Conservation (phyloP, 2,888 invertebrate species). For the Leptogaster cylindrica region DNA sequence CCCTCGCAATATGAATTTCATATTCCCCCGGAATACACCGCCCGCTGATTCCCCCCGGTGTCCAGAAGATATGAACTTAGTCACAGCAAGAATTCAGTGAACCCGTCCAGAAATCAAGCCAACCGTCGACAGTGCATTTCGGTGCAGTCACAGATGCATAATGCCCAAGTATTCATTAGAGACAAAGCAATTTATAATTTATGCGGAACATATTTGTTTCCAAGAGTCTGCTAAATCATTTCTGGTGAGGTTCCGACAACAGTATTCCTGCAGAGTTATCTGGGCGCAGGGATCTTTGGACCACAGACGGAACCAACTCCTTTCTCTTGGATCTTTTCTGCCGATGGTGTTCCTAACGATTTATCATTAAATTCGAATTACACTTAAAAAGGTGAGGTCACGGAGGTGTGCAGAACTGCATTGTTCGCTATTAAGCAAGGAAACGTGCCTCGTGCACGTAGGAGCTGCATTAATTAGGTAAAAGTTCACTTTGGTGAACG, state of each 20-base stretch:
- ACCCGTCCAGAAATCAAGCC: neutral
- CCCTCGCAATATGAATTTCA: neutral
- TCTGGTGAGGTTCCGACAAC: constrained; percentile 3
- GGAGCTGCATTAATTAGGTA: constrained; percentile 20
- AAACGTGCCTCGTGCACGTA: constrained; percentile 30
- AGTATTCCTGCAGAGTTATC: neutral
- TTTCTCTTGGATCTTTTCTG: constrained; percentile 9
- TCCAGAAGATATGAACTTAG: neutral
- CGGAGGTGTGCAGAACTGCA: constrained; percentile 20
- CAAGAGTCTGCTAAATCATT: constrained; percentile 19
- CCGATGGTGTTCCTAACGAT: neutral
- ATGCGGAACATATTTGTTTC: constrained; percentile 30
- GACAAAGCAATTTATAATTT: constrained; percentile 19
- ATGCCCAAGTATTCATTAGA: constrained; percentile 23
- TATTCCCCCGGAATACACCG: neutral
- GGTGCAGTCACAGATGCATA: neutral
- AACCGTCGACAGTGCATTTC: constrained; percentile 1
- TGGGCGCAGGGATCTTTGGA: neutral
- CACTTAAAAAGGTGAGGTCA: constrained; percentile 35
- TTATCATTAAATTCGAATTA: constrained; percentile 36
- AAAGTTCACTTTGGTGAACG: constrained; percentile 6
- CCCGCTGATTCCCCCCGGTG: neutral
- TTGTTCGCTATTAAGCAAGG: constrained; percentile 7
- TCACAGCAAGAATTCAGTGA: neutral
- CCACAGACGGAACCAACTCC: neutral